A percentile compares a stretch with the other conserved stretches of the same genome.
phyloP scores from a whole-genome alignment of 2,113 vertebrate genomes.

The Trichechus manatus region DNA sequence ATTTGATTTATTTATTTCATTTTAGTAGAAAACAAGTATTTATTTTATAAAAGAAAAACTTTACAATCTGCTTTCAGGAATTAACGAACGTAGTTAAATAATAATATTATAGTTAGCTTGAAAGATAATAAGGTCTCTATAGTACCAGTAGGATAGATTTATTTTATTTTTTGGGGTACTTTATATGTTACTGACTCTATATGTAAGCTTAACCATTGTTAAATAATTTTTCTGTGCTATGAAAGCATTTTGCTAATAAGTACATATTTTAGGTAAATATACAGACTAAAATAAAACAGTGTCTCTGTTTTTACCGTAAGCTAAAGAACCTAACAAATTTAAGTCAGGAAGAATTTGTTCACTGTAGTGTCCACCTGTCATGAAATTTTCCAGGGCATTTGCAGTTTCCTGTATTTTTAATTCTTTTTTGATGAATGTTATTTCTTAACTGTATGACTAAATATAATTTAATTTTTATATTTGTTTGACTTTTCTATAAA shows the following conservation, averaged over 20 bases:
- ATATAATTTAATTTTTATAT: slow-evolving; percentile 54
- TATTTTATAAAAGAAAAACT: slow-evolving; percentile 46
- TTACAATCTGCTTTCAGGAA: neutral
- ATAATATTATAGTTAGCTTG: neutral
- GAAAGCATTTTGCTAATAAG: slow-evolving; percentile 49
- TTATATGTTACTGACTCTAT: neutral
- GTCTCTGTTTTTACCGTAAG: neutral
- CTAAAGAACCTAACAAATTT: neutral
- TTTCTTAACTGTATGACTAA: neutral
- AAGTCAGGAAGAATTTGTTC: neutral
- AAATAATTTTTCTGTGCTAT: slow-evolving; percentile 1
- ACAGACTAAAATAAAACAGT: neutral
- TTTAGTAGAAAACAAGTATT: slow-evolving; percentile 35
- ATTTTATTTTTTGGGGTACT: neutral
- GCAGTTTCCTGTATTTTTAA: neutral
- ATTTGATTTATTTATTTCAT: slow-evolving; percentile 45
- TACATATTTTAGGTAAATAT: neutral
- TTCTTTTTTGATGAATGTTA: slow-evolving; percentile 38
- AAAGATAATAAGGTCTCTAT: neutral
- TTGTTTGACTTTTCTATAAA: slow-evolving; percentile 35
- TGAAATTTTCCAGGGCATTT: neutral
- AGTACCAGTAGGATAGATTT: neutral
- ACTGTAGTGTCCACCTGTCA: neutral
- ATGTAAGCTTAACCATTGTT: neutral
- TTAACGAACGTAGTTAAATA: neutral